Conservation (phyloP, 2,797 vertebrate genomes). For the Yasuhikotakia modesta region DNA sequence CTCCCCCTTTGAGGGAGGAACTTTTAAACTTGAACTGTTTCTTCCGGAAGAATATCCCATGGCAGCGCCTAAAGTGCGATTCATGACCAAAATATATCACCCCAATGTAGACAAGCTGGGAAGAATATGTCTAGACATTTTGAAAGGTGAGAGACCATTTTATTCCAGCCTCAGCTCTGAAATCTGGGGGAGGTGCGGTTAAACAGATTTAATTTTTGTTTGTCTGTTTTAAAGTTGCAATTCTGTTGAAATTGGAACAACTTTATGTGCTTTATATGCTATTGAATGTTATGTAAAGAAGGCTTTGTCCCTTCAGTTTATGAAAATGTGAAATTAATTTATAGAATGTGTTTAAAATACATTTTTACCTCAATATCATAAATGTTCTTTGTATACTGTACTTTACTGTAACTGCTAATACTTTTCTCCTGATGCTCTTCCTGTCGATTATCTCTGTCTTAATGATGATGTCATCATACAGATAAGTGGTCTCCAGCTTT, state of each 20-base stretch:
- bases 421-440: slow-evolving; percentile 5
- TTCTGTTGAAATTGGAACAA: too few species aligned
- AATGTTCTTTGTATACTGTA: too few species aligned
- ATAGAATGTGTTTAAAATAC: too few species aligned
- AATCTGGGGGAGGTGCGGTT: neutral
- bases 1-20: slow-evolving; percentile 99
- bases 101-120: slow-evolving; percentile 99
- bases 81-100: slow-evolving; percentile 99
- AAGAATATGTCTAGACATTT: slow-evolving; percentile 99
- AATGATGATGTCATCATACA: slow-evolving; percentile 67
- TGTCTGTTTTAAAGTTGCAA: too few species aligned
- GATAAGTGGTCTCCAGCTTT: slow-evolving; percentile 99
- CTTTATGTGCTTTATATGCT: too few species aligned
- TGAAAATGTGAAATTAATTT: too few species aligned
- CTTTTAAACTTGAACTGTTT: slow-evolving; percentile 99
- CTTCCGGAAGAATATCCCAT: slow-evolving; percentile 99
- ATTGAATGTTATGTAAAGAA: too few species aligned
- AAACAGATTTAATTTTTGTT: too few species aligned
- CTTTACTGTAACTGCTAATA: neutral
- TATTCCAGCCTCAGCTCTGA: neutral
- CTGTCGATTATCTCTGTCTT: slow-evolving; percentile 2
- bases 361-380: too few species aligned
- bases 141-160: slow-evolving; percentile 90
- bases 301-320: too few species aligned
- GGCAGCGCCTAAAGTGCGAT: slow-evolving; percentile 99